These are phyloP conservation scores for Pseudomyrmex pallidus DNA, from an alignment of 1,140 invertebrate species.

Conservation along the genomic window DNA sequence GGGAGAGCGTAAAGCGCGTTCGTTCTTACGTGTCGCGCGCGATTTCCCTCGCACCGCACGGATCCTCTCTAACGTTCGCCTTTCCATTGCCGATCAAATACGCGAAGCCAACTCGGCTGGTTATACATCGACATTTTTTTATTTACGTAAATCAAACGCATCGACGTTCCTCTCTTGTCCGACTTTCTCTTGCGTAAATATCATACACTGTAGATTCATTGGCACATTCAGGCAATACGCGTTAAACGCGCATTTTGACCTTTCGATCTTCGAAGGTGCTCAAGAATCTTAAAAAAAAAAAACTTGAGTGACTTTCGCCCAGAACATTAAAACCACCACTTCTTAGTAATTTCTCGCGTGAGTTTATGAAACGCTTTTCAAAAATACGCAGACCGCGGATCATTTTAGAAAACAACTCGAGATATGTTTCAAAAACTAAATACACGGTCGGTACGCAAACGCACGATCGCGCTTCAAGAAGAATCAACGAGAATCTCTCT, in stretches of 20 bases:
- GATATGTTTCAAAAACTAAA: not conserved
- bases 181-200: slow-evolving; percentile 61
- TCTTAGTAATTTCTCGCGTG: no score
- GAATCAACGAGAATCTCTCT: slow-evolving; percentile 22
- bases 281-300: not conserved
- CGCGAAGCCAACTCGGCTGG: slow-evolving; percentile 4
- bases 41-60: slow-evolving; percentile 38
- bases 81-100: slow-evolving; percentile 47
- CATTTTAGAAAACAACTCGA: not conserved
- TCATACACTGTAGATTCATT: not conserved
- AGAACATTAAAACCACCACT: no score
- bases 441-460: not conserved
- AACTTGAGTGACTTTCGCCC: no score
- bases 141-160: slow-evolving; percentile 59
- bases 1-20: slow-evolving; percentile 31
- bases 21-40: slow-evolving; percentile 44
- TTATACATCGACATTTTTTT: slow-evolving; percentile 48
- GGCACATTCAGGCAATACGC: not conserved
- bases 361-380: no score
- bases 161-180: slow-evolving; percentile 40
- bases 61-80: slow-evolving; percentile 13
- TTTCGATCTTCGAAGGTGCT: not conserved
- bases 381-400: no score
- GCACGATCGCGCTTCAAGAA: not conserved
- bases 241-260: not conserved